A percentile compares a stretch with the other conserved stretches of the same genome.
Conservation (phyloP, 1,140 invertebrate species). For the Saxidomus purpurata region DNA sequence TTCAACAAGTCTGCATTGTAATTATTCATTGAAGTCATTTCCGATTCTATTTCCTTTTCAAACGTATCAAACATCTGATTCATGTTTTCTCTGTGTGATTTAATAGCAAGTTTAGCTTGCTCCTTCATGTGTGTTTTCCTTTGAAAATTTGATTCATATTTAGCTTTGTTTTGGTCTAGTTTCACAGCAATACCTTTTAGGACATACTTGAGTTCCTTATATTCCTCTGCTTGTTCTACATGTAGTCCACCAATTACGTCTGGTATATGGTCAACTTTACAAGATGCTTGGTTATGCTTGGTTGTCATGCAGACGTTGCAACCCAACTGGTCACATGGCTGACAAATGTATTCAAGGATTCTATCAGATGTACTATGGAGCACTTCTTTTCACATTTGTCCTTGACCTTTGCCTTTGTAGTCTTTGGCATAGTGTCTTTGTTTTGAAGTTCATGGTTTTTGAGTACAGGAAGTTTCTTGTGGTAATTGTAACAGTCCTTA, state of each 20-base stretch:
- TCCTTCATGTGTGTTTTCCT: background rate
- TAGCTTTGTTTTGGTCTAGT: constrained; percentile 9
- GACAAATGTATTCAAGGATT: background rate
- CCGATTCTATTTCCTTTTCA: background rate
- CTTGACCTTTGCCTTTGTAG: background rate
- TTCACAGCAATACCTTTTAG: background rate
- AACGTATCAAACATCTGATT: background rate
- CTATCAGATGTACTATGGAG: background rate
- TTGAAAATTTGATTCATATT: background rate
- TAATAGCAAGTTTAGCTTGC: background rate
- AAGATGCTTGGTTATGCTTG: background rate
- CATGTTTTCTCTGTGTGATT: background rate
- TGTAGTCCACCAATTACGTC: background rate
- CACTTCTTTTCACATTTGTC: background rate
- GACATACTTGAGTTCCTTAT: background rate
- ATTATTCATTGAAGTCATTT: background rate
- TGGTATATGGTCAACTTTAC: background rate
- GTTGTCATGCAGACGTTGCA: background rate
- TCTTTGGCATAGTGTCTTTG: background rate
- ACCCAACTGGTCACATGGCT: constrained; percentile 5
- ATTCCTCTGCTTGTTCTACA: background rate
- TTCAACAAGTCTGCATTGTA: background rate
- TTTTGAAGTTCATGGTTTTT: background rate
- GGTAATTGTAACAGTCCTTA: background rate
- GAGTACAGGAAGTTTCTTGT: background rate